Evolutionary conservation across 37 sponge, comb jelly and placozoan genomes (phyloP).

Genomic region (Halisarca cf. caerulea): DNA sequence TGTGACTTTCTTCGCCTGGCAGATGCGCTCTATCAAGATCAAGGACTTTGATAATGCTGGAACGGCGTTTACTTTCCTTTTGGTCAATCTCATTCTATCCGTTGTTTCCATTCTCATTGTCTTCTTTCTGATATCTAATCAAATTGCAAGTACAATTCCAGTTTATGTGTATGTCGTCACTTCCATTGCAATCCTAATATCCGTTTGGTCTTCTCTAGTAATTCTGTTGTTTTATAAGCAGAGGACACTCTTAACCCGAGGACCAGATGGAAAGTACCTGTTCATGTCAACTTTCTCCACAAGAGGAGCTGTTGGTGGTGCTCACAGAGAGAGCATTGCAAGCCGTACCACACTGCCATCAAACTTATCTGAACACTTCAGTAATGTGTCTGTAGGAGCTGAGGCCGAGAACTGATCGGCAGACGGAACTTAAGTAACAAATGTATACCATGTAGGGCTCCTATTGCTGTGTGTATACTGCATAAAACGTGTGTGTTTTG

Average conservation of each 20-base stretch:
- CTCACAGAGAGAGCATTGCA: too few relatives aligned
- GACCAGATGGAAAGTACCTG: not conserved
- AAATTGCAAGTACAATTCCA: too few relatives aligned
- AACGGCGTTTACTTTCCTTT: not conserved
- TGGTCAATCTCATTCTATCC: not conserved
- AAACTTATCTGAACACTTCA: too few relatives aligned
- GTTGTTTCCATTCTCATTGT: not conserved
- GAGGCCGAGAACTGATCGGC: too few relatives aligned
- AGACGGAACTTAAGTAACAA: too few relatives aligned
- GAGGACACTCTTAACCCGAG: not conserved
- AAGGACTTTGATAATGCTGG: conserved; percentile 6
- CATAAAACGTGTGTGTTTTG: too few relatives aligned
- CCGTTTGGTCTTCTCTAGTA: not conserved
- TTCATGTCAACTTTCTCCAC: not conserved
- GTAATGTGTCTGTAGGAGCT: too few relatives aligned
- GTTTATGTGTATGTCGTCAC: not conserved
- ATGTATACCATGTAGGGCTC: too few relatives aligned
- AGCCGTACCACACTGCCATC: too few relatives aligned
- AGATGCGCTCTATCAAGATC: not conserved
- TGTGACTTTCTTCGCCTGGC: not conserved
- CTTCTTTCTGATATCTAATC: not conserved
- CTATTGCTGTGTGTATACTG: too few relatives aligned
- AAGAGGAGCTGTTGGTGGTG: not conserved
- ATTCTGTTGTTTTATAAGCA: not conserved
- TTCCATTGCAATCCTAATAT: not conserved